Conservation (phyloP, 2,888 invertebrate genomes). For the Lycophotia porphyrea region DNA sequence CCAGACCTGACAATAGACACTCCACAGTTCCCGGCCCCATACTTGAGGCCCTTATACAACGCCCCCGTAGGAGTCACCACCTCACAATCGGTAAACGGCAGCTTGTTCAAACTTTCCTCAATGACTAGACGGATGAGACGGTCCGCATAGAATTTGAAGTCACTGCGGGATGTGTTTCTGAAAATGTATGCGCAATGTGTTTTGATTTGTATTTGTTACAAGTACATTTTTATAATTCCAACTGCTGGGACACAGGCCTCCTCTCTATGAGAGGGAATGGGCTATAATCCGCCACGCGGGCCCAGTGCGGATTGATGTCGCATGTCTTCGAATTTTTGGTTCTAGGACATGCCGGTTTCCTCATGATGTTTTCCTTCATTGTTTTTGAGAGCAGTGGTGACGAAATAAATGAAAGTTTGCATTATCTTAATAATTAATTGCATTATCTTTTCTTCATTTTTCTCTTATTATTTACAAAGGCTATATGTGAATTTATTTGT, state of each 20-base stretch:
- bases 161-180: slow-evolving; percentile 97
- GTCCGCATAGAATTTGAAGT: slow-evolving; percentile 99
- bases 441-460: neutral
- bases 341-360: too few species aligned
- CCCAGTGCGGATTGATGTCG: too few species aligned
- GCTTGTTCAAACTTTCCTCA: slow-evolving; percentile 98
- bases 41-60: slow-evolving; percentile 97
- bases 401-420: too few species aligned
- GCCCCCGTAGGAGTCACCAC: slow-evolving; percentile 98
- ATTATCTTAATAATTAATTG: too few species aligned
- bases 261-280: too few species aligned
- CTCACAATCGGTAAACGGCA: slow-evolving; percentile 97
- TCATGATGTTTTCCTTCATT: too few species aligned
- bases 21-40: slow-evolving; percentile 99
- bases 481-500: neutral
- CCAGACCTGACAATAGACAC: slow-evolving; percentile 98
- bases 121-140: slow-evolving; percentile 98
- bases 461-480: neutral
- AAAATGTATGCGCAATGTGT: slow-evolving; percentile 67
- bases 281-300: too few species aligned
- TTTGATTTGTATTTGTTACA: neutral
- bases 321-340: too few species aligned
- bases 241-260: too few species aligned
- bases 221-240: slow-evolving; percentile 1
- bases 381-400: too few species aligned